Evolutionary conservation across 2,113 vertebrate genomes (phyloP).

Genomic region (Solenodon paradoxus): DNA sequence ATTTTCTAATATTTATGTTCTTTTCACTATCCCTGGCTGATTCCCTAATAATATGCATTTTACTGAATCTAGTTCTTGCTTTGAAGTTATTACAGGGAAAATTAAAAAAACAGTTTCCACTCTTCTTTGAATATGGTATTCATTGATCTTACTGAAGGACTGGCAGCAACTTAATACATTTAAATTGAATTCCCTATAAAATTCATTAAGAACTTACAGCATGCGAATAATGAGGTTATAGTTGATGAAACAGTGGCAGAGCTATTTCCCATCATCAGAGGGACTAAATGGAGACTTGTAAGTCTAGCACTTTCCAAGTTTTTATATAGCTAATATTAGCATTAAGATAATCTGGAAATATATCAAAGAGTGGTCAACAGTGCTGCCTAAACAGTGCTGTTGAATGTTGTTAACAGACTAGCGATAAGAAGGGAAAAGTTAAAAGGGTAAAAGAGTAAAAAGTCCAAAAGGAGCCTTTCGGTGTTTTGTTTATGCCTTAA

Average conservation of each 20-base stretch:
- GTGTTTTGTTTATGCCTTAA: neutral
- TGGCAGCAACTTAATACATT: slow-evolving; percentile 59
- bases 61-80: slow-evolving; percentile 7
- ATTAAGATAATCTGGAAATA: neutral
- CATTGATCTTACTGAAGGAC: slow-evolving; percentile 60
- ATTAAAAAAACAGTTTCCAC: neutral
- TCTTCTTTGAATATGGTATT: neutral
- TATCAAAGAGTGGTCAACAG: neutral
- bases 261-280: neutral
- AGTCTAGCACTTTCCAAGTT: neutral
- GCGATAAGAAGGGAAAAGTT: neutral
- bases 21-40: neutral
- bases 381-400: neutral
- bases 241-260: neutral
- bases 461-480: neutral
- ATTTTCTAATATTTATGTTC: neutral
- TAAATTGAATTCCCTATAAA: slow-evolving; percentile 62
- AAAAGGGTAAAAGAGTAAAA: neutral
- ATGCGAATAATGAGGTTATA: slow-evolving; percentile 30
- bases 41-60: neutral
- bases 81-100: neutral
- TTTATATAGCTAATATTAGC: neutral
- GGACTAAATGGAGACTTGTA: neutral
- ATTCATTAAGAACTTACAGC: slow-evolving; percentile 59
- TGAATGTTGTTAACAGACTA: slow-evolving; percentile 29